Evolutionary conservation across 2,888 invertebrate genomes (phyloP), one percentile per base, ranked within the genome.

Genomic region (Lycia hirtaria): DNA sequence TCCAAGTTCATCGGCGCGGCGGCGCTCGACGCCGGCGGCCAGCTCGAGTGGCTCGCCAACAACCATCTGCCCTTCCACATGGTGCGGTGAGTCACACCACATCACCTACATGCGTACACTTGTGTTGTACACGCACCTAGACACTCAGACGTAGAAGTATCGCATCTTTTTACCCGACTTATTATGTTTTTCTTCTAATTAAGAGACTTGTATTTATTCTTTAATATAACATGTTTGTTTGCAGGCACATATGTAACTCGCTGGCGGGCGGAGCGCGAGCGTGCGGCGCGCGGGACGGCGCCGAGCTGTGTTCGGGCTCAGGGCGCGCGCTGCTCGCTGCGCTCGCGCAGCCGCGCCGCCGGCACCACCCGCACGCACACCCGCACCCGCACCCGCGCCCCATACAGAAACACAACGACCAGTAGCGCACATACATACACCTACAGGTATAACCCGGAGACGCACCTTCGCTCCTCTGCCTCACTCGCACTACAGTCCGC

Each of bases 251-350:
- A 45, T 68, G 84, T 37, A 94, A 94, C 81, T 85, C 93, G 0
- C 88, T 93, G 70, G 91, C 93, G 62, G 93, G 93, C 60, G 93
- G 93, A 53, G 88, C 92, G 20, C 92, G 93, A 22, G 93, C 93
- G 49, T 90, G 88, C 50, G 87, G 89, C 47, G 92, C 93, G 10
- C 84, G 93, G 4, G 95, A 95, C 87, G 94, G 94, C 54, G 89
- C 93, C 72, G 94, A 92, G 74, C 71, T 92, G 58, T 87, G 88
- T 67, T 70, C 56, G 0, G 56, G 37, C 4, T 60, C 85, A 0
- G 92, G 76, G 1, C 78, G 86, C 12, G 30, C 12, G 12, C 30
- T 3, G n/a, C 30, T 3, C 4, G 69, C 68, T 3, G 80, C 85
- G 1, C 65, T 73, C 38, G 54, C 50, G 26, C 57, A 49, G 28